Base-by-base conservation (phyloP, 1,140 invertebrate genomes). In the Phymastichus coffea region DNA sequence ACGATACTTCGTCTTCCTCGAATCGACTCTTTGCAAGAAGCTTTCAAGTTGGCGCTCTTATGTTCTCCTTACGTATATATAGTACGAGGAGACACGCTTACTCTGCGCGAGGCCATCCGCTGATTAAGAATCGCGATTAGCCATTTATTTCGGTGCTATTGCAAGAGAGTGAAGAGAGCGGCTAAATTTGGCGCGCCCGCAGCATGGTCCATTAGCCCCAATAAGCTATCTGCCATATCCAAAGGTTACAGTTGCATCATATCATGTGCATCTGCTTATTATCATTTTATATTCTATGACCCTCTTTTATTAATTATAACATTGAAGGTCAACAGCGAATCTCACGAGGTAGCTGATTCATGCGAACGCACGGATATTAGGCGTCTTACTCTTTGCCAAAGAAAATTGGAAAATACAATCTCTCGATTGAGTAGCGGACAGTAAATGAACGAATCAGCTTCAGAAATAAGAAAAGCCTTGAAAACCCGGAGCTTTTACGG, bases 141-240 rank as follows among this genome's bases (percentile, higher is more conserved):
- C 55, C 60, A 76, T 77, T 78, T 78, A 78, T 78, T 76, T 77
- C 63, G 65, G 71, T 72, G 64, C 63, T 73, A 70, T 77, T 76
- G n/a, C n/a, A n/a, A n/a, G n/a, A n/a, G n/a, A n/a, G n/a, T n/a
- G n/a, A n/a, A n/a, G n/a, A n/a, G n/a, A n/a, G n/a, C n/a, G n/a
- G 69, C 70, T 76, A 76, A 74, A 78, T 65, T 77, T 78, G 75
- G 74, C 72, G 62, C 61, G 44, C 63, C 67, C 66, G 66, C 73
- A 78, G 77, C 72, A 67, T 75, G 73, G 73, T 76, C 77, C 69
- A 77, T 77, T 78, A 77, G 72, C 76, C 75, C 69, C 74, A 61
- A 76, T 78, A 72, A 57, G 33, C 68, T 63, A n/a, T n/a, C n/a
- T n/a, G n/a, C n/a, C 51, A 57, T 47, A 49, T 49, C 63, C 51